A percentile compares a stretch with the other conserved stretches of the same genome.
These are phyloP conservation scores for Drosophila helvetica DNA, from an alignment of 2,888 invertebrate species.

Conservation along the genomic window DNA sequence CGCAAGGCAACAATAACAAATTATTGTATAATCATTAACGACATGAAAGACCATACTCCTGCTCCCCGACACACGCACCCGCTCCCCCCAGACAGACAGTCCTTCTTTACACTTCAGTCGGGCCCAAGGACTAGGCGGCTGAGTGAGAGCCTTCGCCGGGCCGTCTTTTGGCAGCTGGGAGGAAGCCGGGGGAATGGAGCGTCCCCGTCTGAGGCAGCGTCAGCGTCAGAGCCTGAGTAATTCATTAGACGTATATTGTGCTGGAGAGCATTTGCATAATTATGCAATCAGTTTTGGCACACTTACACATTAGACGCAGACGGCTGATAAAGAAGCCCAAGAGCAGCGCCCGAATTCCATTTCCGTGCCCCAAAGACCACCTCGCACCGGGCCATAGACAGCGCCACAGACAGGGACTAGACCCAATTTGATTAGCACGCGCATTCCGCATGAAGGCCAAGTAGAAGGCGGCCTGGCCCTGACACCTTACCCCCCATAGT, in stretches of 20 bases:
- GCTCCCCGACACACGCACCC: background rate
- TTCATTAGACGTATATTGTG: slow-evolving; percentile 79
- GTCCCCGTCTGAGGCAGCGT: background rate
- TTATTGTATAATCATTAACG: slow-evolving; percentile 66
- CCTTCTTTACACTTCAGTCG: slow-evolving; percentile 25
- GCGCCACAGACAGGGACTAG: slow-evolving; percentile 75
- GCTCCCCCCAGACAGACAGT: slow-evolving; percentile 1
- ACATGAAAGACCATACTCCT: slow-evolving; percentile 6
- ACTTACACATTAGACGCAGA: slow-evolving; percentile 79
- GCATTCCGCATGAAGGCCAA: slow-evolving; percentile 73
- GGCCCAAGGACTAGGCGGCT: slow-evolving; percentile 5
- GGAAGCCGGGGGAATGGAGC: background rate
- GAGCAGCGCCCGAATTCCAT: slow-evolving; percentile 24
- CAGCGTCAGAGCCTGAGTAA: slow-evolving; percentile 55
- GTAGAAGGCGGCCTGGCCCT: slow-evolving; percentile 20
- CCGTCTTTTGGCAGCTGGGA: slow-evolving; percentile 19
- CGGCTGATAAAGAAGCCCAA: slow-evolving; percentile 74
- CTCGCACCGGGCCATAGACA: slow-evolving; percentile 43
- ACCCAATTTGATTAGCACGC: slow-evolving; percentile 77
- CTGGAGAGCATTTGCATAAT: slow-evolving; percentile 79
- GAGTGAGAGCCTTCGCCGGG: slow-evolving; percentile 26
- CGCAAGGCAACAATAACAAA: slow-evolving; percentile 56
- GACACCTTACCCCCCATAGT: slow-evolving; percentile 12
- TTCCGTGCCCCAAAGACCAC: slow-evolving; percentile 12
- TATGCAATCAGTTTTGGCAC: slow-evolving; percentile 80